Percentiles rank a stretch among this genome's conserved stretches.
phyloP scores from a whole-genome alignment of 2,888 invertebrate species.

The Pharmacophagus antenor region DNA sequence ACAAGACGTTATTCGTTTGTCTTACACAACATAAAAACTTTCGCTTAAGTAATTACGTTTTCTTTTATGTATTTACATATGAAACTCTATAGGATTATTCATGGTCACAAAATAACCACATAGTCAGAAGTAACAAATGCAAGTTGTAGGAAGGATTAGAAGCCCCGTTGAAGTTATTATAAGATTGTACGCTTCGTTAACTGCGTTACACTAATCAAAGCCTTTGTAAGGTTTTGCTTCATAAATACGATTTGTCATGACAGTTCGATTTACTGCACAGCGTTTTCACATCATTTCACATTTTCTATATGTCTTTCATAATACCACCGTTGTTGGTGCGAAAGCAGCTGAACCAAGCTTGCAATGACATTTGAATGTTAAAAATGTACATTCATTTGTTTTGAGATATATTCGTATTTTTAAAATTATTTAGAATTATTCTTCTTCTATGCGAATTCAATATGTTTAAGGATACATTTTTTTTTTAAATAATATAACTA shows the following conservation, averaged over 20 bases:
- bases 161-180: slow-evolving; percentile 16
- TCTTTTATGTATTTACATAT: not conserved
- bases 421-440: too few relatives aligned
- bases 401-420: too few relatives aligned
- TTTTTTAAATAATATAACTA: too few relatives aligned
- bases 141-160: slow-evolving; percentile 6
- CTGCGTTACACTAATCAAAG: slow-evolving; percentile 15
- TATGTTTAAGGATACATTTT: too few relatives aligned
- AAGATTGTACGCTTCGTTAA: slow-evolving; percentile 20
- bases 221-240: not conserved
- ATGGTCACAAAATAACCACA: not conserved
- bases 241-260: not conserved
- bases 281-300: too few relatives aligned
- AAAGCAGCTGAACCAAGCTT: too few relatives aligned
- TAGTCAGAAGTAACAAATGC: not conserved
- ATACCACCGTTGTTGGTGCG: too few relatives aligned
- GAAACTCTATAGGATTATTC: not conserved
- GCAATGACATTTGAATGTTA: too few relatives aligned
- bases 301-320: too few relatives aligned
- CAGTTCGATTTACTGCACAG: not conserved
- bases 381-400: too few relatives aligned
- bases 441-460: too few relatives aligned
- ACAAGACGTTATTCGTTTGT: not conserved
- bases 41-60: not conserved
- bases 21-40: not conserved